Evolutionary conservation across 1,140 invertebrate species (phyloP).

Genomic region (Caerostris extrusa): DNA sequence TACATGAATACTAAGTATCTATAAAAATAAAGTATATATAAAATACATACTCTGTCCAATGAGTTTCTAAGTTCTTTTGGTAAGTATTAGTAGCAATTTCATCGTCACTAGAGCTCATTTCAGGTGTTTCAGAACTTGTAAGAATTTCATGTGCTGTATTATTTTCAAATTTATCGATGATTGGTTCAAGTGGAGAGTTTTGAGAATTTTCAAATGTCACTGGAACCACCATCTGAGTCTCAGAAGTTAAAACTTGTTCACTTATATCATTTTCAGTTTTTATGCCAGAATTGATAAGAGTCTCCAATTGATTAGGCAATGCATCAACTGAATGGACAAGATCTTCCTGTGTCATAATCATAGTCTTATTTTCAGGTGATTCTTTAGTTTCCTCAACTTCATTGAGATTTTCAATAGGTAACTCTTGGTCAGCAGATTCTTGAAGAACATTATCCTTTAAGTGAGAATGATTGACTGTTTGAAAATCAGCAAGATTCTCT

Average conservation of each 20-base stretch:
- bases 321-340: neutral
- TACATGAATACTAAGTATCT: no score
- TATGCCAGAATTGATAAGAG: neutral
- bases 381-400: neutral
- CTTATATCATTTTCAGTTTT: neutral
- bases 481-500: neutral
- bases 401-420: neutral
- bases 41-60: no score
- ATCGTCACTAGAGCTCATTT: neutral
- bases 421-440: neutral
- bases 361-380: neutral
- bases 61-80: neutral
- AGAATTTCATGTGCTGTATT: neutral
- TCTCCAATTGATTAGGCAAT: neutral
- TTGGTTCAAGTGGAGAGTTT: neutral
- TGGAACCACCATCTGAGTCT: neutral
- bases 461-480: neutral
- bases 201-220: neutral
- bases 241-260: neutral
- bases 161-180: neutral
- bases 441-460: neutral
- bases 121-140: neutral
- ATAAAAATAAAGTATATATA: no score
- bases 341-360: neutral
- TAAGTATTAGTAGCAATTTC: neutral